Conservation (phyloP, 2,797 vertebrate genomes). For the Xerus rutilus region DNA sequence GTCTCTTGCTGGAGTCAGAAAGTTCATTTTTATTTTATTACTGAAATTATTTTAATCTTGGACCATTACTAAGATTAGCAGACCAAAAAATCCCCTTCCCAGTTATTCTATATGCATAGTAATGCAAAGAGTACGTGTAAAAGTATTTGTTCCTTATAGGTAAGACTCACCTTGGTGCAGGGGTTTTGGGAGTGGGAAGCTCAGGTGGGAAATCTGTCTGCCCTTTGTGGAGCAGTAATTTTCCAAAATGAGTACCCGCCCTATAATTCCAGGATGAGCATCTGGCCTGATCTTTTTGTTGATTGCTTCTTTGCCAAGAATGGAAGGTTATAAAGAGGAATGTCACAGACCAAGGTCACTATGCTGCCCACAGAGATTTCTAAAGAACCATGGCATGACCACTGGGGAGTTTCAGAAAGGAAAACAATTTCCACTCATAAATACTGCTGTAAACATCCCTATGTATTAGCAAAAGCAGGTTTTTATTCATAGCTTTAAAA, state of each 20-base stretch:
- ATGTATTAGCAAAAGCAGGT: not conserved
- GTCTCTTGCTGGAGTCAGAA: constrained; percentile 60
- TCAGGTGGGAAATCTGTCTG: constrained; percentile 11
- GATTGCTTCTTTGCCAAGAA: constrained; percentile 59
- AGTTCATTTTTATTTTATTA: constrained; percentile 77
- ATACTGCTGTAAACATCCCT: constrained; percentile 15
- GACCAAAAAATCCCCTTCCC: not conserved
- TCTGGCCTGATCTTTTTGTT: constrained; percentile 30
- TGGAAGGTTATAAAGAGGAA: constrained; percentile 63
- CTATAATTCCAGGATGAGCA: constrained; percentile 23
- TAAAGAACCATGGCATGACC: not conserved
- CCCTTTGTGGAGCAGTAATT: not conserved
- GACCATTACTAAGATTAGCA: constrained; percentile 37
- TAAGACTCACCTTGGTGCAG: not conserved
- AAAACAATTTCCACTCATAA: constrained; percentile 53
- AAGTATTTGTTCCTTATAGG: not conserved
- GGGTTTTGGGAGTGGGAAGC: not conserved
- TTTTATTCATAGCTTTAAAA: constrained; percentile 24
- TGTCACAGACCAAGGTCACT: constrained; percentile 49
- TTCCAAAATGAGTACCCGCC: not conserved
- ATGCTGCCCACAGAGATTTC: constrained; percentile 32
- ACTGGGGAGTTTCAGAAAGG: constrained; percentile 39
- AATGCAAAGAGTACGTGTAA: not conserved
- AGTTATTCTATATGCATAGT: constrained; percentile 46
- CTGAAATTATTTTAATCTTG: constrained; percentile 79